Evolutionary conservation across 2,113 vertebrate genomes (phyloP), one percentile per base, ranked within the genome.

Genomic region (Paraplagusia blochii): DNA sequence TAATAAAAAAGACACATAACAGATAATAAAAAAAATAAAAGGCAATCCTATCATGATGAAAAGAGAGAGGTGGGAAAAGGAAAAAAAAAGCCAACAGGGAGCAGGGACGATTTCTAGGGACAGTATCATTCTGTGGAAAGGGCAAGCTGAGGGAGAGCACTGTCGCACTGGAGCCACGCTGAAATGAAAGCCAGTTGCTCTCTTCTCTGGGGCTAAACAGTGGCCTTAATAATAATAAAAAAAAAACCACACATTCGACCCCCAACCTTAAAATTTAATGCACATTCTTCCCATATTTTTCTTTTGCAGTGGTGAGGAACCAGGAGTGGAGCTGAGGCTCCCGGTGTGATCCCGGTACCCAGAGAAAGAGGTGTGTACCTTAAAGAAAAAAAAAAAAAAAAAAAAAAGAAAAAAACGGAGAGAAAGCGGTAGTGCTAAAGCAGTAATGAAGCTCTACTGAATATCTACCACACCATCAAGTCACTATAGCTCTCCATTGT

Each of bases 241-340:
- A 90, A 85, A 89, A 91, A n/a, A n/a, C n/a, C n/a, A 86, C 80
- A 88, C 83, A 90, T 89, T 89, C 88, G 74, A 85, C 83, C 79
- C 80, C 80, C 69, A 80, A 69, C 80, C 80, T 91, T 87, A 90
- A 91, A 91, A 70, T 90, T 91, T 91, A 90, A 90, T 91, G 89
- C 76, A 80, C 80, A 87, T 76, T 89, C 77, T 82, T 80, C 78
- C 85, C 85, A 88, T 87, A 89, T 88, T 87, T 88, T 75, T 80
- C 58, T 69, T n/a, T 78, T 63, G 43, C 71, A 40, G 47, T 53
- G 35, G 69, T 50, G 16, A 38, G 48, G 15, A 40, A 52, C 45
- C 69, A 65, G 64, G 73, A 81, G 35, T 59, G 61, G 47, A n/a
- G 69, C 49, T 63, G 69, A 77, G 77, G 83, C 80, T 83, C 77